Evolutionary conservation across 2,113 vertebrate species (phyloP).

Genomic region (Hippocampus barbouri): DNA sequence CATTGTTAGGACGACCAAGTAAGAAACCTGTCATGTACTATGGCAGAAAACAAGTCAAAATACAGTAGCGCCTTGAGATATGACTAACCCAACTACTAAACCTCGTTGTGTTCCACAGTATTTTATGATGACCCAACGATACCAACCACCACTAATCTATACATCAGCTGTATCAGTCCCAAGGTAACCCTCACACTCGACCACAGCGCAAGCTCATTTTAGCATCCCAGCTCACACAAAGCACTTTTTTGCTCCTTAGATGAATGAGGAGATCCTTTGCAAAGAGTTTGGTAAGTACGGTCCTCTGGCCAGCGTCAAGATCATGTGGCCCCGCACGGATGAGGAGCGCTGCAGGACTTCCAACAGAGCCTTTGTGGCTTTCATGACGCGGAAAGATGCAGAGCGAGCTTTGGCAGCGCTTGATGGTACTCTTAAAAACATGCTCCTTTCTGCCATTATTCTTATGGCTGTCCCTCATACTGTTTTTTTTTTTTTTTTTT

Average conservation of each 20-base stretch:
- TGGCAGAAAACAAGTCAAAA: neutral
- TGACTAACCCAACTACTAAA: too few relatives aligned
- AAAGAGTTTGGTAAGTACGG: slow-evolving; percentile 81
- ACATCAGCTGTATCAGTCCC: slow-evolving; percentile 78
- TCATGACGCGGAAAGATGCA: slow-evolving; percentile 79
- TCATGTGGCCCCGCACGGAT: slow-evolving; percentile 80
- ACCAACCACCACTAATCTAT: slow-evolving; percentile 77
- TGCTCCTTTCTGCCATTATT: neutral
- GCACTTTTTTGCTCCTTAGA: slow-evolving; percentile 48
- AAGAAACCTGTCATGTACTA: slow-evolving; percentile 10
- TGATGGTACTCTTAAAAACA: slow-evolving; percentile 59
- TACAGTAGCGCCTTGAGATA: neutral
- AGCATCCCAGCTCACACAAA: neutral
- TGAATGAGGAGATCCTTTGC: slow-evolving; percentile 81
- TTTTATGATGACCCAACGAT: slow-evolving; percentile 74
- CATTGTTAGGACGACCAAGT: slow-evolving; percentile 68
- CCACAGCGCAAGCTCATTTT: neutral
- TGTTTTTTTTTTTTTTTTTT: neutral
- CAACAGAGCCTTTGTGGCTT: slow-evolving; percentile 79
- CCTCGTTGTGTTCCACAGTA: slow-evolving; percentile 40
- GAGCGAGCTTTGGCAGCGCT: slow-evolving; percentile 75
- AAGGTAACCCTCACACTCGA: slow-evolving; percentile 60
- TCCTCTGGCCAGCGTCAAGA: slow-evolving; percentile 79
- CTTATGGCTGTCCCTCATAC: neutral
- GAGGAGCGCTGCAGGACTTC: slow-evolving; percentile 75